These are phyloP conservation scores for Parasteatoda lunata DNA, from an alignment of 2,888 invertebrate species.

Conservation along the genomic window DNA sequence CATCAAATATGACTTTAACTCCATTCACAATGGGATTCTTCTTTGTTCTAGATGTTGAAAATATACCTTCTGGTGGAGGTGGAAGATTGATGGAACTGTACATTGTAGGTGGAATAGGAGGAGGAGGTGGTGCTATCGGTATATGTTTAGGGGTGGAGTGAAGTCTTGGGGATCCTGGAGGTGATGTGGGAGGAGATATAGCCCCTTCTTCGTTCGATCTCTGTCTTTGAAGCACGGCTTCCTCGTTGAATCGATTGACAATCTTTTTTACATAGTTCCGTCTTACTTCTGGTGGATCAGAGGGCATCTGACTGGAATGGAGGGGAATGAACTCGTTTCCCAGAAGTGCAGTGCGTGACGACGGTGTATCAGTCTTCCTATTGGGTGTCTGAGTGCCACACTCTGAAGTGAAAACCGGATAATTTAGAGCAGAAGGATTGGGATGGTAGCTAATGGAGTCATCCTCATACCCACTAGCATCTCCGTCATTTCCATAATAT, in stretches of 20 bases:
- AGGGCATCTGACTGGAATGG: constrained; percentile 69
- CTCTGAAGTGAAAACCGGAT: constrained; percentile 60
- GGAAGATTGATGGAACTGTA: constrained; percentile 11
- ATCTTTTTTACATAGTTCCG: constrained; percentile 70
- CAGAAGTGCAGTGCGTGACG: constrained; percentile 45
- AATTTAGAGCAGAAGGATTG: constrained; percentile 59
- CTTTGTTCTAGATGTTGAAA: constrained; percentile 48
- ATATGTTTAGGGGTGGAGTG: constrained; percentile 59
- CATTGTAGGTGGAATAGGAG: constrained; percentile 13
- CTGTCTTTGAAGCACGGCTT: constrained; percentile 66
- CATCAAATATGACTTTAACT: constrained; percentile 68
- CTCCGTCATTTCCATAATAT: constrained; percentile 54
- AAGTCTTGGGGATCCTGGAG: constrained; percentile 47
- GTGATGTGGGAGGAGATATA: constrained; percentile 48
- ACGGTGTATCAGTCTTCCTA: constrained; percentile 16
- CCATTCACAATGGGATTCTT: constrained; percentile 66
- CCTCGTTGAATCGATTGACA: constrained; percentile 70
- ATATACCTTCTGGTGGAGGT: constrained; percentile 37
- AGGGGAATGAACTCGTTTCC: constrained; percentile 65
- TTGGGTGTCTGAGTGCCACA: constrained; percentile 62
- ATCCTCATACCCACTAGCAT: constrained; percentile 46
- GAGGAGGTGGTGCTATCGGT: constrained; percentile 47
- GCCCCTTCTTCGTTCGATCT: constrained; percentile 44
- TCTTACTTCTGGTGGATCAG: constrained; percentile 68
- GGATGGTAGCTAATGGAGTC: constrained; percentile 60